These are phyloP conservation scores for Sinocyclocheilus rhinocerous DNA, from an alignment of 2,113 vertebrate genomes.

Conservation along the genomic window DNA sequence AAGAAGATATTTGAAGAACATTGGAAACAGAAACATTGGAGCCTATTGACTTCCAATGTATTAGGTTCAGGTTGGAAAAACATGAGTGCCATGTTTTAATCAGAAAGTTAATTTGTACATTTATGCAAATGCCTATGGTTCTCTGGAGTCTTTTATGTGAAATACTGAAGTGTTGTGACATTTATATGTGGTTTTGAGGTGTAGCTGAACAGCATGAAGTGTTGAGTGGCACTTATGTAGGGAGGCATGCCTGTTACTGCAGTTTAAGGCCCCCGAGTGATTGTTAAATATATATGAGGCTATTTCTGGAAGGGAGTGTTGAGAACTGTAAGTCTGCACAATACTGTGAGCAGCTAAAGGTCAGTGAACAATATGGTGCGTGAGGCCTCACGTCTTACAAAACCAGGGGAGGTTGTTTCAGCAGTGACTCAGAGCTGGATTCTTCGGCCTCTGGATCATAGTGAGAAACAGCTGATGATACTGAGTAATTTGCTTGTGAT, in stretches of 20 bases:
- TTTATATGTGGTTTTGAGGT: constrained; percentile 12
- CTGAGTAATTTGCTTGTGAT: constrained; percentile 29
- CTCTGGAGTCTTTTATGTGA: background rate
- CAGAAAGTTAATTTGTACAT: background rate
- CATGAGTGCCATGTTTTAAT: background rate
- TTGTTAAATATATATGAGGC: constrained; percentile 56
- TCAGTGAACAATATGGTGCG: constrained; percentile 46
- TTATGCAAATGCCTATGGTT: background rate
- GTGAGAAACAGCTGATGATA: background rate
- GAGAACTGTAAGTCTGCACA: constrained; percentile 42
- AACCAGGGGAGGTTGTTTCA: constrained; percentile 8
- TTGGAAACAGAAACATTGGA: background rate
- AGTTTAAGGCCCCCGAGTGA: constrained; percentile 21
- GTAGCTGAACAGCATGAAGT: constrained; percentile 5
- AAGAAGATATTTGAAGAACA: background rate
- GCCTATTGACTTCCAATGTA: background rate
- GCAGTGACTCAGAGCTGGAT: constrained; percentile 8
- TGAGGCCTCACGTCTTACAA: constrained; percentile 6
- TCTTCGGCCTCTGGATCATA: background rate
- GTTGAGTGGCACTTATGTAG: constrained; percentile 24
- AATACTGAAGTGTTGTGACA: background rate
- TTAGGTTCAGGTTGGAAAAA: background rate
- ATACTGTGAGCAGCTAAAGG: constrained; percentile 45
- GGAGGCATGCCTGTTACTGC: constrained; percentile 34
- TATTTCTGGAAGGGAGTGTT: constrained; percentile 51